These are phyloP conservation scores for Platichthys flesus DNA, from an alignment of 2,113 vertebrate genomes.

Conservation along the genomic window DNA sequence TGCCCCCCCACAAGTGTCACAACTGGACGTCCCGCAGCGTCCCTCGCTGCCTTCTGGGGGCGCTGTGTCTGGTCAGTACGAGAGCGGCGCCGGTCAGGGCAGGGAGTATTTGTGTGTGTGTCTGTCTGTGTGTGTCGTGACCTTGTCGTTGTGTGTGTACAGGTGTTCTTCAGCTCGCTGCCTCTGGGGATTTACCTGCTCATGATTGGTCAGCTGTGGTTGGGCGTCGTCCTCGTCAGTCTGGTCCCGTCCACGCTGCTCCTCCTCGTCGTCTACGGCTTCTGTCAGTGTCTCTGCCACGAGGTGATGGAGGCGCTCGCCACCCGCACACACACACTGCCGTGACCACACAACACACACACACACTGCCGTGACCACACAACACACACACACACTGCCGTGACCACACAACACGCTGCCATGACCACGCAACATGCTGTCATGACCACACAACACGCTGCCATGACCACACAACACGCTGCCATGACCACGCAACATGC, in stretches of 20 bases:
- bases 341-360: slow-evolving; percentile 19
- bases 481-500: neutral
- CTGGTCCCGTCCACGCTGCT: slow-evolving; percentile 91
- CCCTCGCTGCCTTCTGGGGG: slow-evolving; percentile 86
- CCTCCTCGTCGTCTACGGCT: slow-evolving; percentile 86
- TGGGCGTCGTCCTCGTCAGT: slow-evolving; percentile 87
- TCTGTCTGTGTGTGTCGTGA: slow-evolving; percentile 5
- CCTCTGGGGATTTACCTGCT: slow-evolving; percentile 91
- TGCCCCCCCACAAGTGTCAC: slow-evolving; percentile 81
- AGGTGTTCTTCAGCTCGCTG: slow-evolving; percentile 89
- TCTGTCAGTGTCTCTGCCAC: slow-evolving; percentile 89
- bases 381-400: neutral
- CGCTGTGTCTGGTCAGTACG: slow-evolving; percentile 84
- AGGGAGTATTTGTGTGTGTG: neutral
- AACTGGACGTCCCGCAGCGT: slow-evolving; percentile 80
- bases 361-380: neutral
- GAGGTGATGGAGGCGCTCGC: slow-evolving; percentile 83
- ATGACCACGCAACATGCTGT: neutral
- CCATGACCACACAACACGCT: neutral
- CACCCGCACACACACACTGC: slow-evolving; percentile 59
- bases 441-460: neutral
- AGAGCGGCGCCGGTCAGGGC: neutral
- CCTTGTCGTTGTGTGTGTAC: neutral
- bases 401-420: neutral
- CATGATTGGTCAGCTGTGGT: slow-evolving; percentile 86